phyloP scores from a whole-genome alignment of 2,888 invertebrate species.

The Ectemnius lituratus region DNA sequence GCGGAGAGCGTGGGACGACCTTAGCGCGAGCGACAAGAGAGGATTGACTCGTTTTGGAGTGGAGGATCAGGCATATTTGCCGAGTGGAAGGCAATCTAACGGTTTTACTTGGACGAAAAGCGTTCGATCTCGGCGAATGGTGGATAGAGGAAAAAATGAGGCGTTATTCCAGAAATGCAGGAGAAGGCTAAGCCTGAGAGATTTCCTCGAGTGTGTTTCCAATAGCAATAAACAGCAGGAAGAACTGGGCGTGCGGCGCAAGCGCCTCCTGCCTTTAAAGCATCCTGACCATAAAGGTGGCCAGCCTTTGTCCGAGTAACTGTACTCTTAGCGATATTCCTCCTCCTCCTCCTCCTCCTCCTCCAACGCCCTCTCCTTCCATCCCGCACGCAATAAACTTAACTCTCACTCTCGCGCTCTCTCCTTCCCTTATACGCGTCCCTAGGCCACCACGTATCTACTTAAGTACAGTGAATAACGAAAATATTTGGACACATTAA shows the following conservation, averaged over 20 bases:
- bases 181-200: slow-evolving; percentile 23
- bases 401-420: slow-evolving; percentile 40
- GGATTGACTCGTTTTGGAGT: neutral
- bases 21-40: neutral
- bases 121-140: slow-evolving; percentile 6
- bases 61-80: neutral
- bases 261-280: slow-evolving; percentile 49
- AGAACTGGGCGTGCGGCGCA: slow-evolving; percentile 51
- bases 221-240: slow-evolving; percentile 56
- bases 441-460: neutral
- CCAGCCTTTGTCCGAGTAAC: slow-evolving; percentile 59
- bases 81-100: neutral
- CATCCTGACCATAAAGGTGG: slow-evolving; percentile 56
- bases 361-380: neutral
- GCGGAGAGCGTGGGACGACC: slow-evolving; percentile 3
- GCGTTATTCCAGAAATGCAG: slow-evolving; percentile 36
- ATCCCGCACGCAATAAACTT: slow-evolving; percentile 27
- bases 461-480: neutral
- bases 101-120: neutral
- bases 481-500: no score
- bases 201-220: slow-evolving; percentile 51
- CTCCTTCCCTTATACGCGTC: slow-evolving; percentile 2
- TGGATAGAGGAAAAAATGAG: slow-evolving; percentile 37
- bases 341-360: neutral
- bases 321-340: slow-evolving; percentile 46